Evolutionary conservation across 2,888 invertebrate genomes (phyloP), one percentile per base, ranked within the genome.

Genomic region (Ophion ventricosus): DNA sequence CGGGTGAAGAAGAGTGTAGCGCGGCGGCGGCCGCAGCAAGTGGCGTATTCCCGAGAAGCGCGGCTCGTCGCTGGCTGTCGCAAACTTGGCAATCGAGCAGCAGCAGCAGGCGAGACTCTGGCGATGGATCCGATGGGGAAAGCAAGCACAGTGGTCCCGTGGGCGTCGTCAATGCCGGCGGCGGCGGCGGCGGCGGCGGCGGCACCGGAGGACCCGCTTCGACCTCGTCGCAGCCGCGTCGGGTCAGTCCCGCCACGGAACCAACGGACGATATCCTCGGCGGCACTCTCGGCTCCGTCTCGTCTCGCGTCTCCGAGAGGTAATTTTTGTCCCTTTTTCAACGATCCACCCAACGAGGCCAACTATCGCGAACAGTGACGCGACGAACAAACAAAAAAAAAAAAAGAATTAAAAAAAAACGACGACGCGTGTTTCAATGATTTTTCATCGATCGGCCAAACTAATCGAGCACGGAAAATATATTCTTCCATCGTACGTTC

Each of bases 241-340:
- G 93, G 88, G 91, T 94, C 93, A 94, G 94, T 94, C 94, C 94
- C 84, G 93, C 93, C 89, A 91, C 93, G 90, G 94, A 94, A 90
- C 89, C 93, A 88, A 92, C 92, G 88, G 94, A 92, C 85, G 90
- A 90, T 84, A 85, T 90, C 56, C 85, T 69, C 69, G 49, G 73
- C 69, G 77, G 23, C 35, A 73, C 43, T 40, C 25, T 77, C 17
- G 87, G 80, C 66, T 76, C 81, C 26, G 67, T 87, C 80, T 85
- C 88, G 81, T 86, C 90, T 86, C 89, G 91, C 43, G 43, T 0
- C 78, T 87, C 89, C 85, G 92, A 92, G 88, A 92, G 92, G 92
- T 92, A 91, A 91, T 74, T 77, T 59, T 64, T 26, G 25, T 4
- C n/a, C n/a, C 10, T 7, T 25, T 5, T 20, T 23, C 14, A 66